Base-by-base conservation (phyloP, 2,888 invertebrate species). In the Clusia tigrina region DNA sequence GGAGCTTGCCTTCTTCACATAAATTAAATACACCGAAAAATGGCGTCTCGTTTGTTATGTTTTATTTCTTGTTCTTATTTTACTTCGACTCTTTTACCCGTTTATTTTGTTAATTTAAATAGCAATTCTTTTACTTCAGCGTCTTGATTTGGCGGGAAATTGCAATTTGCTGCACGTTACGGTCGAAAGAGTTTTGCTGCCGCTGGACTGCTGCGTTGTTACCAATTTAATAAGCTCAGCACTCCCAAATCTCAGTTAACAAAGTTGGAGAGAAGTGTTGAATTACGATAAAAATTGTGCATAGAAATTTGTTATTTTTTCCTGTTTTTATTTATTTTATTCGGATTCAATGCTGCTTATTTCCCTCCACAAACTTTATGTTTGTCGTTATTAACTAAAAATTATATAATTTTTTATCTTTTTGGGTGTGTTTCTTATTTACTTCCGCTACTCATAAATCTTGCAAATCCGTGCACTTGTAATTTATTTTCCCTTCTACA, bases 1-100 rank as follows among this genome's bases (percentile, higher is more conserved):
- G 38, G 68, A 64, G 62, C 64, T 68, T 71, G 70, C 60, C 66
- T 54, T n/a, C n/a, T 32, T 65, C 66, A 65, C 68, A 67, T 70
- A 66, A 70, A 71, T 71, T 65, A 68, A 66, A 67, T 67, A 52
- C 20, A 58, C 24, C 24, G n/a, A 42, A 57, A 52, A 52, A 57
- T 53, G 61, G 61, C 57, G 52, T 6, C 6, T 48, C 48, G 9
- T 42, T 42, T 10, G 12, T 3, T 42, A n/a, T 42, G 6, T 42
- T 42, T 42, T 42, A 17, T 42, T 42, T 42, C n/a, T n/a, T 15
- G 32, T 32, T 20, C 20, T 48, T 48, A 2, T 48, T 48, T 20
- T 48, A 3, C 15, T 48, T 18, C 15, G 2, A 22, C 22, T 20
- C 22, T 6, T 48, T 48, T 22, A 22, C 22, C 5, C 22, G 18